phyloP scores from a whole-genome alignment of 2,113 vertebrate species.

The Formicarius rufipectus region DNA sequence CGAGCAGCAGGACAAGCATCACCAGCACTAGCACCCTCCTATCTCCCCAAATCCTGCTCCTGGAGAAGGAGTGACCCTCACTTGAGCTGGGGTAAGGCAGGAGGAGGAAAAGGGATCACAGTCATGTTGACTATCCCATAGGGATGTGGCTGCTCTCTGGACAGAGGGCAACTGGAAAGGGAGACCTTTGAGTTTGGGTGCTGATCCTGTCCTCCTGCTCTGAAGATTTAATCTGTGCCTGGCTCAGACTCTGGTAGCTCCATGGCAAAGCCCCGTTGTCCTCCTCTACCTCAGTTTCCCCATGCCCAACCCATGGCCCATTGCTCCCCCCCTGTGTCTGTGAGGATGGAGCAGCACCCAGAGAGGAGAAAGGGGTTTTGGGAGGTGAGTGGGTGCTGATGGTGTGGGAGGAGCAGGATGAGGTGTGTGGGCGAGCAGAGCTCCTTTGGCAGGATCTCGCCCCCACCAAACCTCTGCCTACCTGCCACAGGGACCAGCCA shows the following conservation, averaged over 20 bases:
- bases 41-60: neutral
- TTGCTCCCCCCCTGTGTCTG: neutral
- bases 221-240: neutral
- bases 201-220: neutral
- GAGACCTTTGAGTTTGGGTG: neutral
- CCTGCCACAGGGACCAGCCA: neutral
- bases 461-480: neutral
- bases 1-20: neutral
- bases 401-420: neutral
- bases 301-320: accelerated
- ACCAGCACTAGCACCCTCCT: neutral
- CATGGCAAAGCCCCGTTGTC: accelerated
- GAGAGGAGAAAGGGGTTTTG: neutral
- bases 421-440: accelerated
- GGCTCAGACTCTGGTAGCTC: neutral
- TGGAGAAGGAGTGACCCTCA: neutral
- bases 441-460: neutral
- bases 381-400: neutral
- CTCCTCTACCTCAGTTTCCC: neutral
- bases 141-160: neutral
- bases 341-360: neutral
- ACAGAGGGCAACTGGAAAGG: neutral
- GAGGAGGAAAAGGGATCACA: neutral
- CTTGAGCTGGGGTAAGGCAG: accelerated
- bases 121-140: accelerated